Evolutionary conservation across 2,888 invertebrate genomes (phyloP).

Genomic region (Pollenia griseotomentosa): DNA sequence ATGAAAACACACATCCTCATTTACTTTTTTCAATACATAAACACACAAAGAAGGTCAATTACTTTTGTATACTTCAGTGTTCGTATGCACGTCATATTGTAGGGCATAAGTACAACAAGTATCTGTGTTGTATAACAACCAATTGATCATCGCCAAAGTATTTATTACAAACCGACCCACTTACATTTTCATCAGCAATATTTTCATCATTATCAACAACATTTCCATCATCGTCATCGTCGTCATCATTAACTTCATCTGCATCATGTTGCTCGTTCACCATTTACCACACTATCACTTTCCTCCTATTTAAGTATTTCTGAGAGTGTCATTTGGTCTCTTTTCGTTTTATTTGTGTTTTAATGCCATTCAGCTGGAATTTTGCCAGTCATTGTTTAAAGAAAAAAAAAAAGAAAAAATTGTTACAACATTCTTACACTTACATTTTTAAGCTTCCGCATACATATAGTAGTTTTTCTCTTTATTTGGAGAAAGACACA

Average conservation of each 20-base stretch:
- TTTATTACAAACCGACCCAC: neutral
- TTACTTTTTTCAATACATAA: neutral
- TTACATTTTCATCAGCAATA: neutral
- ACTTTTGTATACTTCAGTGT: neutral
- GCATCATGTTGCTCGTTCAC: constrained; percentile 5
- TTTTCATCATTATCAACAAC: neutral
- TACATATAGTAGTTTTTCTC: neutral
- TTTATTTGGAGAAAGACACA: neutral
- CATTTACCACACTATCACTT: constrained; percentile 14
- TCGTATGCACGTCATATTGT: neutral
- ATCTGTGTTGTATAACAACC: constrained; percentile 28
- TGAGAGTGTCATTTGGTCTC: neutral
- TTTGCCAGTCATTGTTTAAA: constrained; percentile 25
- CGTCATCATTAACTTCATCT: neutral
- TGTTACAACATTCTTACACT: constrained; percentile 41
- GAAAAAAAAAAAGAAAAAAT: neutral
- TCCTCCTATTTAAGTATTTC: constrained; percentile 23
- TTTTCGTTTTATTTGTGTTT: neutral
- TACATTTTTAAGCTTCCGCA: constrained; percentile 44
- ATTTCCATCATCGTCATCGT: constrained; percentile 4
- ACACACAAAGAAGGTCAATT: neutral
- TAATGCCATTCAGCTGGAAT: constrained; percentile 32
- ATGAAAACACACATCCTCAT: neutral
- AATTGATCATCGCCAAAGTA: constrained; percentile 41
- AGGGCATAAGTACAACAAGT: constrained; percentile 3